These are phyloP conservation scores for Heliconius aoede DNA, from an alignment of 2,888 invertebrate species.

Conservation along the genomic window DNA sequence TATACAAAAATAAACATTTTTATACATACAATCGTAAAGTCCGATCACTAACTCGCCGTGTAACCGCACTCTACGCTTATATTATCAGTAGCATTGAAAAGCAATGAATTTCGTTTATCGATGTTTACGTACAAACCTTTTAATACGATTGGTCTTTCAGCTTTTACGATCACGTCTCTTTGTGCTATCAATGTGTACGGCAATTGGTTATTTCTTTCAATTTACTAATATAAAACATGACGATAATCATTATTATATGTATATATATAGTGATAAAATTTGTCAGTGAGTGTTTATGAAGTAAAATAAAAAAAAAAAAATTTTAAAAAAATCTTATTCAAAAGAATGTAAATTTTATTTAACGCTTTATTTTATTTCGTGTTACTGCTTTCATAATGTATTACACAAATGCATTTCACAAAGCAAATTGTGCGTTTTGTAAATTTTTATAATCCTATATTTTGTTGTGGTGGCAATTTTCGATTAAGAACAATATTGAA, in stretches of 20 bases:
- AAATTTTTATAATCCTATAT: too few relatives aligned
- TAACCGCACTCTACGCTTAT: constrained; percentile 32
- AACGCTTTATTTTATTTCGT: too few relatives aligned
- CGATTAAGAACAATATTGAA: too few relatives aligned
- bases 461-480: too few relatives aligned
- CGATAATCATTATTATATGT: constrained; percentile 8
- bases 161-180: constrained; percentile 36
- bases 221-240: constrained; percentile 1
- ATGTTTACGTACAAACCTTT: constrained; percentile 41
- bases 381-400: too few relatives aligned
- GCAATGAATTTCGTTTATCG: constrained; percentile 40
- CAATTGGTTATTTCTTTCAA: constrained; percentile 23
- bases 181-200: constrained; percentile 18
- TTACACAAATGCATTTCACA: too few relatives aligned
- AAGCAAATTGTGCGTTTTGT: too few relatives aligned
- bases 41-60: neutral
- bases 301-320: neutral
- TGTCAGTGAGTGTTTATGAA: neutral
- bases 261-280: too few relatives aligned
- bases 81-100: constrained; percentile 33
- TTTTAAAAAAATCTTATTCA: too few relatives aligned
- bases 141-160: constrained; percentile 38
- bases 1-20: too few relatives aligned
- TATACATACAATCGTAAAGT: constrained; percentile 3
- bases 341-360: too few relatives aligned